A percentile compares a stretch with the other conserved stretches of the same genome.
phyloP scores from a whole-genome alignment of 2,888 invertebrate genomes.

The Eilema sororculum region DNA sequence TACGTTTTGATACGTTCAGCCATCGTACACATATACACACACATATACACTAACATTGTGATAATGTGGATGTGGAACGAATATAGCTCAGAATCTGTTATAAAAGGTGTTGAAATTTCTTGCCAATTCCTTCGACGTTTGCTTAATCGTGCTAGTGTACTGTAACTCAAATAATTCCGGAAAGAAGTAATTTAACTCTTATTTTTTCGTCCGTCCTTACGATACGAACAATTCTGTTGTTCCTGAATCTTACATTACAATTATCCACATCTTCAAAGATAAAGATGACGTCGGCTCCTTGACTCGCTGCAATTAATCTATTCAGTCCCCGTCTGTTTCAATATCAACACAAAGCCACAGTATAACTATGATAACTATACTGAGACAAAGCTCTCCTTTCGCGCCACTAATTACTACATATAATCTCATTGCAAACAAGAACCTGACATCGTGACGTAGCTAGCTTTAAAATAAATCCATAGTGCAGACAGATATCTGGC shows the following conservation, averaged over 20 bases:
- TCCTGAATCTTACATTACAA: neutral
- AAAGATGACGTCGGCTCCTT: neutral
- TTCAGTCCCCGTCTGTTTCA: neutral
- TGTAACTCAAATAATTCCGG: no score
- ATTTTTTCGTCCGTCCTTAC: no score
- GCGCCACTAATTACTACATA: conserved; percentile 40
- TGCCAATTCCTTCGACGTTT: no score
- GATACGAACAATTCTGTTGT: neutral
- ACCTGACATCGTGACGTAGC: conserved; percentile 34
- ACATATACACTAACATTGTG: no score
- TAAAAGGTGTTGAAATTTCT: no score
- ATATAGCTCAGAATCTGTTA: no score
- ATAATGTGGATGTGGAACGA: no score
- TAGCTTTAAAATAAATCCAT: conserved; percentile 62
- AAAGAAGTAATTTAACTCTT: no score
- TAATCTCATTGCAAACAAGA: conserved; percentile 45
- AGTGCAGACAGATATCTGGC: conserved; percentile 60
- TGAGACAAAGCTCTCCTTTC: neutral
- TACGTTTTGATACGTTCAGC: no score
- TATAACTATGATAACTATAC: no score
- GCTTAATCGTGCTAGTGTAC: no score
- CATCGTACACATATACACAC: no score
- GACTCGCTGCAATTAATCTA: neutral
- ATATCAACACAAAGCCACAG: neutral
- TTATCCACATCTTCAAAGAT: neutral